Percentiles rank a stretch among this genome's conserved stretches.
phyloP scores from a whole-genome alignment of 2,113 vertebrate genomes.

The Guaruba guarouba region DNA sequence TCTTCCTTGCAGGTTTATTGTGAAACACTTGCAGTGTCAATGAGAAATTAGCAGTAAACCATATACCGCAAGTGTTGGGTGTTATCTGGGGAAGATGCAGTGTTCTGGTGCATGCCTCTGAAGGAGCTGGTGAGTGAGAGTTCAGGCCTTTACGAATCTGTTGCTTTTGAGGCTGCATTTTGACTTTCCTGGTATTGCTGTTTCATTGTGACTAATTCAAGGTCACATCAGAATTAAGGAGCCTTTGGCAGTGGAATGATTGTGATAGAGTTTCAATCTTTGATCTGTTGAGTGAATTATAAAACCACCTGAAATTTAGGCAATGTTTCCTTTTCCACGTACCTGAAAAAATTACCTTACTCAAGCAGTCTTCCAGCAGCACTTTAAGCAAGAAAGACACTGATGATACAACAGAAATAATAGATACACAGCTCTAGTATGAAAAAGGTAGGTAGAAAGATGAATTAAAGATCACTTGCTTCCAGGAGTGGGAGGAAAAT shows the following conservation, averaged over 20 bases:
- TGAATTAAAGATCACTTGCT: background rate
- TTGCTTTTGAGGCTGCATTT: background rate
- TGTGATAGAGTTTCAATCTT: background rate
- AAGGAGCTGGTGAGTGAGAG: slow-evolving; percentile 15
- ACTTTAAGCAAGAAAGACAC: background rate
- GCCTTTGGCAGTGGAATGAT: background rate
- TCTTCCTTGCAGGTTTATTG: background rate
- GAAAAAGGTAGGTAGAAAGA: background rate
- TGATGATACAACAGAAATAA: background rate
- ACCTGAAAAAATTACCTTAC: background rate
- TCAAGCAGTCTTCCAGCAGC: background rate
- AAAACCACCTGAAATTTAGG: background rate
- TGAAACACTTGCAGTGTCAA: background rate
- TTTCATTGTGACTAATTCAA: background rate
- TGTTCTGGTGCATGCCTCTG: background rate
- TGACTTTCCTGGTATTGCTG: background rate
- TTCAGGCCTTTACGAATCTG: background rate
- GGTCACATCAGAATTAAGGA: background rate
- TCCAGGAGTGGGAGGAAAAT: background rate
- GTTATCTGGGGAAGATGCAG: background rate
- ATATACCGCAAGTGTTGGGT: fast-evolving
- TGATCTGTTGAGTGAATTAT: background rate
- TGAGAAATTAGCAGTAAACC: background rate
- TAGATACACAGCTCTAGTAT: background rate
- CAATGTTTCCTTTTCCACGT: fast-evolving